Evolutionary conservation across 2,888 invertebrate species (phyloP).

Genomic region (Cistogaster globosa): DNA sequence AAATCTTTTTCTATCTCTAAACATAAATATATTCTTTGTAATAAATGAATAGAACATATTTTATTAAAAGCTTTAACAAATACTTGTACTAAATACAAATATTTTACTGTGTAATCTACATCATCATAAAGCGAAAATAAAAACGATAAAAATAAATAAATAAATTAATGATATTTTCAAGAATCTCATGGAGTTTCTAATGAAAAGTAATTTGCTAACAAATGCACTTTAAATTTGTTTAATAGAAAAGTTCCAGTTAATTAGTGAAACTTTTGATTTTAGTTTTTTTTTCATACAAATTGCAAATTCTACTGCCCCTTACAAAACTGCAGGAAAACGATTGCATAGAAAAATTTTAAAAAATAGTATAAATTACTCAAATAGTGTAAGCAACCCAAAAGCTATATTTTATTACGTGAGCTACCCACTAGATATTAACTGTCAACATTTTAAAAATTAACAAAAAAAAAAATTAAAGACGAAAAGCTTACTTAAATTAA

Average conservation of each 20-base stretch:
- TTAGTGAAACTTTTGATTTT: conserved; percentile 14
- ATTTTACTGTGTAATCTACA: conserved; percentile 58
- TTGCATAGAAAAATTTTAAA: too few species aligned
- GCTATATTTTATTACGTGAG: too few species aligned
- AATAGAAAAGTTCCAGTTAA: conserved; percentile 43
- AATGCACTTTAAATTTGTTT: neutral
- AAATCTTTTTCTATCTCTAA: conserved; percentile 36
- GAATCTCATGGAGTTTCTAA: conserved; percentile 45
- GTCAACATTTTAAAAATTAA: too few species aligned
- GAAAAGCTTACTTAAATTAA: too few species aligned
- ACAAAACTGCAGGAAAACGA: too few species aligned
- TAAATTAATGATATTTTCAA: neutral
- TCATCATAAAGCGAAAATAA: conserved; percentile 24
- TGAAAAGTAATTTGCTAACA: conserved; percentile 62
- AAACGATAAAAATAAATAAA: neutral
- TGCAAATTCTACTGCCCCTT: too few species aligned
- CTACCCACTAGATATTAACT: too few species aligned
- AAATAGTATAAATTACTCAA: too few species aligned
- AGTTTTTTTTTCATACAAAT: neutral
- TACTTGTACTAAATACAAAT: conserved; percentile 51
- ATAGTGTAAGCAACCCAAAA: too few species aligned
- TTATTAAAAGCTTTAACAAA: conserved; percentile 59
- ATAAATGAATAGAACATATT: conserved; percentile 43
- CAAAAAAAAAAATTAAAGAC: too few species aligned
- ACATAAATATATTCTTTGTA: neutral